A percentile compares a stretch with the other conserved stretches of the same genome.
Conservation (phyloP, 2,113 vertebrate genomes). For the Aplodontia rufa region DNA sequence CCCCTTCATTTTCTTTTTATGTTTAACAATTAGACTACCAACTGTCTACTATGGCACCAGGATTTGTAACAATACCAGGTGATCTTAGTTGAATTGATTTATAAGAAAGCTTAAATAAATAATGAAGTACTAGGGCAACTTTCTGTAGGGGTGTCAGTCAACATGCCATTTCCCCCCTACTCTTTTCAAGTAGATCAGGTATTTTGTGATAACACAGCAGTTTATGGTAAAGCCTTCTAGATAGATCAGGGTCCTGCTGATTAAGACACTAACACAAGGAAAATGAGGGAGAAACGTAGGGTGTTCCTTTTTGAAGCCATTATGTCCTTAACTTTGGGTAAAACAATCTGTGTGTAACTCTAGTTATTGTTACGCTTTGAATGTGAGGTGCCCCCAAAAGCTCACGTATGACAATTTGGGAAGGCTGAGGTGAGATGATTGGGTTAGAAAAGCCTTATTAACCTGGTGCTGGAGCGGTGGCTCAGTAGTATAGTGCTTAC, state of each 20-base stretch:
- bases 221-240: not conserved
- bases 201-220: not conserved
- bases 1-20: not conserved
- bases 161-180: constrained; percentile 32
- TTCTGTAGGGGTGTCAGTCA: constrained; percentile 64
- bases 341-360: not conserved
- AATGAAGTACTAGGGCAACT: constrained; percentile 74
- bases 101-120: constrained; percentile 82
- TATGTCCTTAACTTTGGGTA: constrained; percentile 48
- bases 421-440: no score
- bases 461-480: no score
- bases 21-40: constrained; percentile 34
- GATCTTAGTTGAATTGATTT: constrained; percentile 80
- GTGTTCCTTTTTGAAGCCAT: constrained; percentile 20
- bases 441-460: no score
- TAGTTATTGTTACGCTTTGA: no score
- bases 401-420: no score
- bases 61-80: constrained; percentile 75
- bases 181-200: constrained; percentile 61
- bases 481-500: no score
- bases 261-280: not conserved
- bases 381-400: no score
- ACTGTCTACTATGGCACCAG: constrained; percentile 62
- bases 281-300: not conserved
- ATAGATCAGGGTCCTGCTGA: not conserved